Evolutionary conservation across 2,888 invertebrate species (phyloP), one percentile per base, ranked within the genome.

Genomic region (Yponomeuta sedellus): DNA sequence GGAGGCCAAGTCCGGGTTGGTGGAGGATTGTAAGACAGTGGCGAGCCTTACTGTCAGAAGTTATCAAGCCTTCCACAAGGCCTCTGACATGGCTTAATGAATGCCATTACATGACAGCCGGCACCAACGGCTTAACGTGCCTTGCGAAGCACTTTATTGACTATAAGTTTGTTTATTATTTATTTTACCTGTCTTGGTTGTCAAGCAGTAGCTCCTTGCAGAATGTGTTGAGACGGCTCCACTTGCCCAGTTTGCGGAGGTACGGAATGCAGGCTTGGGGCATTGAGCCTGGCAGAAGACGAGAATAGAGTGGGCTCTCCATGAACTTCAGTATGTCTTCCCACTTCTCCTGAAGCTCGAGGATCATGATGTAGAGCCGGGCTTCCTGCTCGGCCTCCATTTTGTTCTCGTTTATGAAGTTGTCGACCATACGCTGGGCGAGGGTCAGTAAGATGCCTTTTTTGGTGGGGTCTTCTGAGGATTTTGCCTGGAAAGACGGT

Each of bases 311-410:
- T 0, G 95, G 94, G 0, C 96, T 94, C 68, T 95, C 94, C n/a
- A 98, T 88, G 67, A 98, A 94, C 66, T 94, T 93, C 58, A 98
- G 83, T 12, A 97, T 95, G 75, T 97, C 96, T 72, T 95, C 93
- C 86, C 94, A 95, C 82, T 98, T 98, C 52, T 94, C 94, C 81
- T 95, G 95, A 19, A 95, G 88, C 75, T 97, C 86, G 22, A 92
- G 73, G 69, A 99, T 96, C 92, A 97, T 96, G 67, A 98, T 91
- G 85, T 98, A 98, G 61, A 99, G 92, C 67, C 97, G 94, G 0
- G 98, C 95, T 83, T 99, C 99, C 85, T 97, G 97, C 81, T 98
- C 98, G 0, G 97, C 97, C 80, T 98, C 97, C 77, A 97, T 92
- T 89, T 97, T 97, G 72, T 96, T 95, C 70, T 98, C 97, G 6